Percentiles rank a stretch among this genome's conserved stretches.
Evolutionary conservation across 2,113 vertebrate species (phyloP).

Genomic region (Pelmatolapia mariae): DNA sequence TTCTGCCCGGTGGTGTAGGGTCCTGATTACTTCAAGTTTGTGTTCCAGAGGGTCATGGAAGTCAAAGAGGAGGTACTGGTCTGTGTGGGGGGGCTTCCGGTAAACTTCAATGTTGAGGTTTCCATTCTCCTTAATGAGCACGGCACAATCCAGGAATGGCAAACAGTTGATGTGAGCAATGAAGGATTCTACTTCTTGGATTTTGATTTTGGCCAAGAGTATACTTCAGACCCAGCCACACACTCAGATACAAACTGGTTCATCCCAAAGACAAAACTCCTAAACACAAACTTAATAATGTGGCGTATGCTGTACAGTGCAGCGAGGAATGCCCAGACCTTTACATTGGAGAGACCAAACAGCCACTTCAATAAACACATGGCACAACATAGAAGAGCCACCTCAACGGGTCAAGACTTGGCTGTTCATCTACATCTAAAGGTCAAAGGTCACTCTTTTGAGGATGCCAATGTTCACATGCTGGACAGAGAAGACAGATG

Average conservation of each 20-base stretch:
- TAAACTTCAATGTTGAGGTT: not conserved
- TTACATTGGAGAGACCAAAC: not conserved
- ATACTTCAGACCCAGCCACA: not conserved
- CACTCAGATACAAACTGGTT: not conserved
- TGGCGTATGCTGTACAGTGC: rapidly evolving
- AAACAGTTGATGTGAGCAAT: not conserved
- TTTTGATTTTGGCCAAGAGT: not conserved
- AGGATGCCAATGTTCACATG: not conserved
- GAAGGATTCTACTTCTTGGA: not conserved
- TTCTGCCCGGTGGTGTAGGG: not conserved
- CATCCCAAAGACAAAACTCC: not conserved
- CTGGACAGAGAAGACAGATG: not conserved
- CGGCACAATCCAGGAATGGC: not conserved
- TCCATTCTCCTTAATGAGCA: rapidly evolving
- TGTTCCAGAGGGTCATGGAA: not conserved
- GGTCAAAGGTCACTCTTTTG: not conserved
- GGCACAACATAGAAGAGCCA: not conserved
- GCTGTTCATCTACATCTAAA: not conserved
- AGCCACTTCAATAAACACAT: not conserved
- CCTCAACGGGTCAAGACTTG: not conserved
- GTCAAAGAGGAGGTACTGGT: not conserved
- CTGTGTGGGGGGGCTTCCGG: rapidly evolving
- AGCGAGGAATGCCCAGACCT: not conserved
- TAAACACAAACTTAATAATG: not conserved
- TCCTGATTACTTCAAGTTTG: rapidly evolving